Evolutionary conservation across 2,113 vertebrate genomes (phyloP).

Genomic region (Peromyscus maniculatus): DNA sequence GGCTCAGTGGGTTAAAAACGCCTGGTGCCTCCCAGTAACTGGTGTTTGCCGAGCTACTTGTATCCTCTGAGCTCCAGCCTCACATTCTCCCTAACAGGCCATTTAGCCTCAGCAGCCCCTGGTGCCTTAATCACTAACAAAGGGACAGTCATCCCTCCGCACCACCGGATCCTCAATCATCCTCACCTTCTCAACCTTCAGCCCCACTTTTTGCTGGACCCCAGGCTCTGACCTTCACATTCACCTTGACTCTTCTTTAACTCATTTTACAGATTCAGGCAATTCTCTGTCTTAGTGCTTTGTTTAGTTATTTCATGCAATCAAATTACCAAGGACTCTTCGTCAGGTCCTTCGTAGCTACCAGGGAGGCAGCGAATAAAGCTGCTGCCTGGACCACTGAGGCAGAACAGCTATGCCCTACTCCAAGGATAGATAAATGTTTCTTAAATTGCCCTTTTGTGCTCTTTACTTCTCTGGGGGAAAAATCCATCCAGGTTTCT

Average conservation of each 20-base stretch:
- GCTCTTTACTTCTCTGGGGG: conserved; percentile 18
- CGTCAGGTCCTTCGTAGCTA: neutral
- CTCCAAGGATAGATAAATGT: neutral
- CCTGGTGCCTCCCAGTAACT: neutral
- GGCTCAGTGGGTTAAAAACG: neutral
- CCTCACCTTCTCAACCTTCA: neutral
- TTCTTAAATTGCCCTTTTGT: conserved; percentile 1
- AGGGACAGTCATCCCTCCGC: neutral
- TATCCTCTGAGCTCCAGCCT: neutral
- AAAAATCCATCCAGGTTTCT: neutral
- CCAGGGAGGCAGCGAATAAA: conserved; percentile 58
- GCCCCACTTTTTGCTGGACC: neutral
- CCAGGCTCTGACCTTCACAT: neutral
- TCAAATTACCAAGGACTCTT: conserved; percentile 10
- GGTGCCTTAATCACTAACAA: neutral
- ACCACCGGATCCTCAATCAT: neutral
- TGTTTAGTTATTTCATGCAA: conserved; percentile 45
- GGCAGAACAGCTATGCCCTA: conserved; percentile 42
- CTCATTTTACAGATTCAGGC: neutral
- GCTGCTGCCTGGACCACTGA: conserved; percentile 20
- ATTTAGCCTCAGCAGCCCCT: neutral
- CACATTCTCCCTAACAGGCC: neutral
- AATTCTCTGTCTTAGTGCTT: neutral
- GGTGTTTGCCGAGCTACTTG: neutral
- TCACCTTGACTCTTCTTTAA: neutral